Evolutionary conservation across 2,113 vertebrate genomes (phyloP), one percentile per base, ranked within the genome.

Genomic region (Acrocephalus kingi): DNA sequence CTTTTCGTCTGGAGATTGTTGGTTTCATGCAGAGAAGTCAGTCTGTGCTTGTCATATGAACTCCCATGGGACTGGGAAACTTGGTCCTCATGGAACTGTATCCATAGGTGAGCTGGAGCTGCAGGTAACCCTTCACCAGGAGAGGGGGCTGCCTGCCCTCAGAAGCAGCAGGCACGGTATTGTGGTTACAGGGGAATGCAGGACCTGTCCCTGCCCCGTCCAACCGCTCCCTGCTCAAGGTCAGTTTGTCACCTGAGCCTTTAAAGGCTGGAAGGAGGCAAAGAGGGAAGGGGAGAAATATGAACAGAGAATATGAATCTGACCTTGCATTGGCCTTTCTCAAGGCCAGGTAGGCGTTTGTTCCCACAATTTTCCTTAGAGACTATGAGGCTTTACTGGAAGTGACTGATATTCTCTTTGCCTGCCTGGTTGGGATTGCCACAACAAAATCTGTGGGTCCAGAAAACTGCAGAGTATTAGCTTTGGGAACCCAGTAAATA

Each of bases 141-240:
- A 96, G 95, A 86, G 92, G 95, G 94, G 84, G 82, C 93, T 51
- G 72, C 90, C 48, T 39, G 76, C 68, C 48, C 85, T 90, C 43
- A 1, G 33, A 20, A 80, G 46, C 37, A 87, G 71, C 58, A 21
- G 46, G 5, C 8, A 3, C 3, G 0, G 28, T 0, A 49, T 2
- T 14, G 69, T 3, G 59, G 7, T 3, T 2, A 1, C 0, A 4
- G 0, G 6, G 74, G 33, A n/a, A 8, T 0, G 24, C n/a, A 7
- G 33, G 16, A 7, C 12, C 39, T 7, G 79, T 28, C 63, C 17
- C 9, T 33, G 59, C 39, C 37, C 43, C 27, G 63, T 45, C 39
- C 71, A 67, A 17, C 11, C 24, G 2, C n/a, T 22, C 39, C 49
- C 48, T 23, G 80, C 56, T 20, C 23, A 14, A 39, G 49, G 71